Evolutionary conservation across 2,113 vertebrate species (phyloP).

Genomic region (Boulengeromyrus knoepffleri): DNA sequence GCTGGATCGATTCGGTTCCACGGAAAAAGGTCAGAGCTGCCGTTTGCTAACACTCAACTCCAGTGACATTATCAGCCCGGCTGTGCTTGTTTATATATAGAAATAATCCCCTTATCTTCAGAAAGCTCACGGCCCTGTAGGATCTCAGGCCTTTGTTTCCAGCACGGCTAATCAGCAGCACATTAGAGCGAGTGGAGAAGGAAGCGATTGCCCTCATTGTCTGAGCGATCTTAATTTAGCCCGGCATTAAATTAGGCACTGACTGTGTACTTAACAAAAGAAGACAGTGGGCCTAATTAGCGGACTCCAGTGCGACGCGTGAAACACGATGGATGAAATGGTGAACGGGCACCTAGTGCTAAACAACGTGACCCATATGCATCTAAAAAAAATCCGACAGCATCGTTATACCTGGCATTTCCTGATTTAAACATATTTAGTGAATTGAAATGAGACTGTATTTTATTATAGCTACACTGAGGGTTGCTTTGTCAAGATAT

Average conservation of each 20-base stretch:
- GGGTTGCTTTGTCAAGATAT: background rate
- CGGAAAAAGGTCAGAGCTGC: background rate
- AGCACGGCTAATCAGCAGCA: slow-evolving; percentile 1
- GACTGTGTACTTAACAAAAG: slow-evolving; percentile 19
- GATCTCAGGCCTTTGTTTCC: slow-evolving; percentile 1
- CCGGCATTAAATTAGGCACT: slow-evolving; percentile 26
- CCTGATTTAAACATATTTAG: background rate
- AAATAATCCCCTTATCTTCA: slow-evolving; percentile 13
- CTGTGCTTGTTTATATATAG: background rate
- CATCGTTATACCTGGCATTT: background rate
- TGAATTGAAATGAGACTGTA: background rate
- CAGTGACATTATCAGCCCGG: background rate
- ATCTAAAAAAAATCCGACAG: background rate
- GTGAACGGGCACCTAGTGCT: background rate
- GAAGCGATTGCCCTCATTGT: background rate
- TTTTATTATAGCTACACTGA: background rate
- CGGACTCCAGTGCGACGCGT: background rate
- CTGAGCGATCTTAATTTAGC: slow-evolving; percentile 19
- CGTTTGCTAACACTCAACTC: background rate
- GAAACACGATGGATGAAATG: background rate
- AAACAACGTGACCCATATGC: background rate
- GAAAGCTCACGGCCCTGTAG: slow-evolving; percentile 13
- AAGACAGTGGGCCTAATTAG: background rate
- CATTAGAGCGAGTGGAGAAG: background rate
- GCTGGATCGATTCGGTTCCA: background rate